Conservation (phyloP, 2,113 vertebrate genomes). For the Alligator mississippiensis region DNA sequence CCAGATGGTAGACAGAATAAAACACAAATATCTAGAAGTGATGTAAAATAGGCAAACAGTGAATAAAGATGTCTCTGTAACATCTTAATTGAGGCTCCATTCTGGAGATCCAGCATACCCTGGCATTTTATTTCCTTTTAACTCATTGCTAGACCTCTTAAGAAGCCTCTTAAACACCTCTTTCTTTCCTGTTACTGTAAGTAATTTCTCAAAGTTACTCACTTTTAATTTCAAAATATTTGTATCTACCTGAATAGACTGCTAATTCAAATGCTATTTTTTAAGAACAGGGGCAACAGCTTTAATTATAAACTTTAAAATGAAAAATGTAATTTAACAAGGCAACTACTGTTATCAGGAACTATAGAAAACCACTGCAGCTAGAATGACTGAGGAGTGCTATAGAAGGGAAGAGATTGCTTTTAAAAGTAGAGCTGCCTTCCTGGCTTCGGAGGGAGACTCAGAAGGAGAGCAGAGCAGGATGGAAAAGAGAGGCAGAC, state of each 20-base stretch:
- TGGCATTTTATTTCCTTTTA: neutral
- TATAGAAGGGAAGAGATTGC: conserved; percentile 35
- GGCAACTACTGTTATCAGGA: conserved; percentile 31
- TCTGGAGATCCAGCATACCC: neutral
- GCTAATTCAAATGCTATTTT: conserved; percentile 2
- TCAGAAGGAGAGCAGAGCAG: neutral
- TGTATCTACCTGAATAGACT: neutral
- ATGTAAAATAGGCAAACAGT: neutral
- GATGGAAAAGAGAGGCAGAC: neutral
- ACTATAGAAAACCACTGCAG: conserved; percentile 28
- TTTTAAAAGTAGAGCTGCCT: neutral
- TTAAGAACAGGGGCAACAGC: neutral
- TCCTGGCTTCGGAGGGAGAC: conserved; percentile 45
- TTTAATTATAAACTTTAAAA: conserved; percentile 4
- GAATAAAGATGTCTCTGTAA: neutral
- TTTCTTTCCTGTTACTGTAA: neutral
- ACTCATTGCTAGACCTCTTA: conserved; percentile 3
- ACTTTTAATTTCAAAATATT: conserved; percentile 31
- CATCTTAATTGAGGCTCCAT: conserved; percentile 3
- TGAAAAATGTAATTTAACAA: conserved; percentile 47
- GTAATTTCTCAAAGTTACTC: conserved; percentile 17
- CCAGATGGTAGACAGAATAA: conserved; percentile 27
- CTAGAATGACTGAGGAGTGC: conserved; percentile 48
- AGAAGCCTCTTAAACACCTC: neutral
- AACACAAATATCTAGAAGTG: neutral